Conservation (phyloP, 2,113 vertebrate species). For the Ptychochromis oligacanthus region DNA sequence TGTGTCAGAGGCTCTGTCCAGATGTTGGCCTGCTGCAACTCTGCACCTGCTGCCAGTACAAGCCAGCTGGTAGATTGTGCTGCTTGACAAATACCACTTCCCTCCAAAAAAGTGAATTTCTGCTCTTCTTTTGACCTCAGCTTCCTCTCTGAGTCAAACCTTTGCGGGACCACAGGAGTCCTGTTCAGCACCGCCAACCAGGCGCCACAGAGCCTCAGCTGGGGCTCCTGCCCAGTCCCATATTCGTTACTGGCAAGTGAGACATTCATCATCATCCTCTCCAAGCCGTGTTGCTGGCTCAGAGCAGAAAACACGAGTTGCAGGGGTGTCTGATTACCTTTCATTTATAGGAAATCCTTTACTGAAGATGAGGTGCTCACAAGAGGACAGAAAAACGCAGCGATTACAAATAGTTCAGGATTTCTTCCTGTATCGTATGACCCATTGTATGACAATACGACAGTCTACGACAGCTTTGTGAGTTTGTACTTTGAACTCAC, state of each 20-base stretch:
- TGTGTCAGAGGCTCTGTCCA: conserved; percentile 59
- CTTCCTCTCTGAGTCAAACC: conserved; percentile 32
- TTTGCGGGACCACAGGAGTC: conserved; percentile 14
- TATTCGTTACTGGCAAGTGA: conserved; percentile 48
- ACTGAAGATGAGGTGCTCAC: conserved; percentile 46
- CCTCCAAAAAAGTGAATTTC: conserved; percentile 3
- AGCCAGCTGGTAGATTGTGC: conserved; percentile 49
- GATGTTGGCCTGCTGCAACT: conserved; percentile 67
- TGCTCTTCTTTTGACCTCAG: conserved; percentile 25
- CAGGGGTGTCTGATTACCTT: conserved; percentile 60
- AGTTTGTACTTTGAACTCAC: neutral
- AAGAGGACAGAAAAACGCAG: conserved; percentile 33
- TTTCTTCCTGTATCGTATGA: conserved; percentile 45
- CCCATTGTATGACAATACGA: neutral
- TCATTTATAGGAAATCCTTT: conserved; percentile 40
- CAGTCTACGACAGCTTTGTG: neutral
- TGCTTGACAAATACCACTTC: conserved; percentile 27
- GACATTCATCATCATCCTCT: conserved; percentile 36
- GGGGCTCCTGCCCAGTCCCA: conserved; percentile 30
- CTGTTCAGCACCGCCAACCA: conserved; percentile 37
- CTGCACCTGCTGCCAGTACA: conserved; percentile 74
- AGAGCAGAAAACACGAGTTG: neutral
- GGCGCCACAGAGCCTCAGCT: conserved; percentile 41
- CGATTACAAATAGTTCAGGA: conserved; percentile 13
- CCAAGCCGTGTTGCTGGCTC: conserved; percentile 32